phyloP scores from a whole-genome alignment of 1,140 invertebrate species.

The Camponotus floridanus region DNA sequence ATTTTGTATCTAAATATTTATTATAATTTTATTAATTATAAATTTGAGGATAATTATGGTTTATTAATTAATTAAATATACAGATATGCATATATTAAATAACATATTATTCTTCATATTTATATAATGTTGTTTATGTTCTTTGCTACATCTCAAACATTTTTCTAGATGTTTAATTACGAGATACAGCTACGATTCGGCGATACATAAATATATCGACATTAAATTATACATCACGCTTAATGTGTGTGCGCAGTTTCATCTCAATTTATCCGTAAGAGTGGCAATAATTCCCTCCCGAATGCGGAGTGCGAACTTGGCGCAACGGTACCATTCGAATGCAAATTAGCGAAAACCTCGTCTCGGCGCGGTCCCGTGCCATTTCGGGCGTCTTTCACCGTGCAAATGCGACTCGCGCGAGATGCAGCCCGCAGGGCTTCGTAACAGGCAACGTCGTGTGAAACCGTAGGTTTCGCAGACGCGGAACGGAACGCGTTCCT shows the following conservation, averaged over 20 bases:
- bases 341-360: conserved; percentile 33
- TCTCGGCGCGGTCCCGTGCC: background rate
- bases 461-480: conserved; percentile 36
- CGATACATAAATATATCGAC: background rate
- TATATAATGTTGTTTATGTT: no score
- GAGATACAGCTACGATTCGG: background rate
- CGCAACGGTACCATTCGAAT: conserved; percentile 42
- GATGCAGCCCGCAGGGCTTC: background rate
- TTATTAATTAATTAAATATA: no score
- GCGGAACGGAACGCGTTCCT: conserved; percentile 38
- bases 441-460: background rate
- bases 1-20: background rate
- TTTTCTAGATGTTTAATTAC: background rate
- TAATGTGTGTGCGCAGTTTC: background rate
- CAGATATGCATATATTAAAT: no score
- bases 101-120: no score
- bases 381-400: conserved; percentile 3
- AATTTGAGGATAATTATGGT: no score
- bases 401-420: background rate
- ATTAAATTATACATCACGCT: background rate
- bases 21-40: background rate
- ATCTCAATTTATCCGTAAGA: conserved; percentile 21
- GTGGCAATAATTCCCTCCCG: conserved; percentile 33
- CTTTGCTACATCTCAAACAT: background rate
- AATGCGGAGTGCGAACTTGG: conserved; percentile 11